phyloP scores from a whole-genome alignment of 2,888 invertebrate species.

The Nymphalis c-album region DNA sequence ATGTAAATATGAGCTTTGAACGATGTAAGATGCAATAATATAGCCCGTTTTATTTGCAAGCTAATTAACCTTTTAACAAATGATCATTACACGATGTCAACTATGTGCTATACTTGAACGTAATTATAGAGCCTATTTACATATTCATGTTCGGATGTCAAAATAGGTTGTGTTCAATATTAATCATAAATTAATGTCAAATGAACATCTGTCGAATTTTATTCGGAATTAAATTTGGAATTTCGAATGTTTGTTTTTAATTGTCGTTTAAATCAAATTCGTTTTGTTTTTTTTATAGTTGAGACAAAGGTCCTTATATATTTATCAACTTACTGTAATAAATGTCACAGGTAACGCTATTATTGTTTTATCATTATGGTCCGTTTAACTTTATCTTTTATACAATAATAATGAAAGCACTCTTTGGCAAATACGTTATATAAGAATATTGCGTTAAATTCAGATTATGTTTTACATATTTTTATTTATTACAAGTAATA shows the following conservation, averaged over 20 bases:
- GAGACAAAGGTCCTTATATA: neutral
- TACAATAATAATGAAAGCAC: no score
- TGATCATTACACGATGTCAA: neutral
- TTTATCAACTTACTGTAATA: no score
- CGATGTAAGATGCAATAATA: conserved; percentile 13
- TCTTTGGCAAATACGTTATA: no score
- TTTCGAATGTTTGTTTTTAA: neutral
- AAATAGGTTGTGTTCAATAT: neutral
- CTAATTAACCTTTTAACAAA: conserved; percentile 27
- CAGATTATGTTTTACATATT: no score
- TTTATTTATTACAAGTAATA: no score
- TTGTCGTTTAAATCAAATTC: no score
- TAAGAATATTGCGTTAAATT: no score
- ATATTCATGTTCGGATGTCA: conserved; percentile 6
- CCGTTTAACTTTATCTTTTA: no score
- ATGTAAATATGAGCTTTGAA: neutral
- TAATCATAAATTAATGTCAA: neutral
- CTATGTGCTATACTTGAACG: neutral
- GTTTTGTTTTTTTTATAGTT: neutral
- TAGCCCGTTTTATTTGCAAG: conserved; percentile 13
- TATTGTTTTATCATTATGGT: no score
- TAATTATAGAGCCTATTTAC: conserved; percentile 1
- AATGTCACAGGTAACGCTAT: no score
- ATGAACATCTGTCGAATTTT: neutral
- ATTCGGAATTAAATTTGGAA: neutral